Base-by-base conservation (phyloP, 2,113 vertebrate genomes). In the Oryzias woworae region DNA sequence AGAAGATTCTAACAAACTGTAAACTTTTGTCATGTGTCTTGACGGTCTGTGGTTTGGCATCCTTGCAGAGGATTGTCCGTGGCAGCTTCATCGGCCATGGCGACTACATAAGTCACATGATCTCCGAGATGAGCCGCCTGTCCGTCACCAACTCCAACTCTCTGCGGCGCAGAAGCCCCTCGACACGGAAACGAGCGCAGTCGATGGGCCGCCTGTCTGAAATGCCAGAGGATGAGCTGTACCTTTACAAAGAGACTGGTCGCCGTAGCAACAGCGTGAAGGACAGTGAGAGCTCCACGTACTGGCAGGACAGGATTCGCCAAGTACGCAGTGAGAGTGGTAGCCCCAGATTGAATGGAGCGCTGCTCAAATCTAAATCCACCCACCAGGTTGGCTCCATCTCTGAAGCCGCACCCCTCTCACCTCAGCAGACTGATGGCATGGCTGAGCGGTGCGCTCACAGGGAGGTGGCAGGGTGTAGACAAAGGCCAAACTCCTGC, bases 71-170 rank as follows among this genome's bases (percentile, higher is more conserved):
- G 0, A 93, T 97, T 15, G 94, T 96, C 24, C 91, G 96, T 0
- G 95, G 95, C 71, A 96, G 94, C 78, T 92, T 94, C 0, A 82
- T 94, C 18, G 94, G 94, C 48, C 89, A 90, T 1, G 94, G 93
- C 3, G 95, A 94, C 48, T 95, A 96, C 66, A 95, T 98, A 85
- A 91, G 93, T 0, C 94, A 93, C 2, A 84, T 94, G 53, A 92
- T 97, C 71, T 92, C 90, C 0, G 93, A 96, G 69, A 93, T 98
- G 90, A 92, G 91, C 76, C 94, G 90, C 53, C 83, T 97, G 44
- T 94, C 95, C 0, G 93, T 94, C 82, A 93, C 88, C 81, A 94
- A 94, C 62, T 98, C 95, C 0, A 97, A 96, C 77, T 96, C 96
- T 1, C 88, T 97, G 18, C 88, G 95, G 2, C 92, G 92, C 53